Conservation (phyloP, 2,797 vertebrate species). For the Sebastes iracundus region DNA sequence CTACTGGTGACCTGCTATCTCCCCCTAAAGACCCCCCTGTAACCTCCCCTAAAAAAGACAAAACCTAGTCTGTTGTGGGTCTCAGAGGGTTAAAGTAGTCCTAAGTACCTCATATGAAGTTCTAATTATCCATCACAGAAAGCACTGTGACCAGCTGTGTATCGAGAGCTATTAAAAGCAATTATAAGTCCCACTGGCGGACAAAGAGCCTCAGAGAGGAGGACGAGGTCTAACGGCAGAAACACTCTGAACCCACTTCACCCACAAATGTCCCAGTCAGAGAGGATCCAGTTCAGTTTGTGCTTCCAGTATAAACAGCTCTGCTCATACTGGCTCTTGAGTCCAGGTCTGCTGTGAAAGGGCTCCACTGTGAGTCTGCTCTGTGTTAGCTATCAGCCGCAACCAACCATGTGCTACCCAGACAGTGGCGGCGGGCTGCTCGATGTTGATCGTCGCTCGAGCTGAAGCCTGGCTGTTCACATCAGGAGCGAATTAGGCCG, state of each 20-base stretch:
- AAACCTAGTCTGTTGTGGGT: too few species aligned
- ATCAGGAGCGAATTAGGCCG: too few species aligned
- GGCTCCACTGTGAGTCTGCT: conserved; percentile 5
- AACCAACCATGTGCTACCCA: neutral
- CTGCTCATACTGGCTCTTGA: neutral
- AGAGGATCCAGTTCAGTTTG: conserved; percentile 8
- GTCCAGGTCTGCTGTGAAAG: neutral
- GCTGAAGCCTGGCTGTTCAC: too few species aligned
- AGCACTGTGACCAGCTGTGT: neutral
- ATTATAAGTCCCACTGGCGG: neutral
- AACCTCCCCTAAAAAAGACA: too few species aligned
- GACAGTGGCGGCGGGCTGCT: too few species aligned
- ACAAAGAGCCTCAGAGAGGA: conserved; percentile 39
- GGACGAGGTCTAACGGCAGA: conserved; percentile 18
- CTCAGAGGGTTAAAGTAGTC: neutral
- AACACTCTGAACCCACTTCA: conserved; percentile 15
- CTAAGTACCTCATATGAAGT: neutral
- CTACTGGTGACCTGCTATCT: too few species aligned
- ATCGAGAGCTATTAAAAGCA: conserved; percentile 6
- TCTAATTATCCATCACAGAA: conserved; percentile 4
- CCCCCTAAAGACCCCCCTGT: too few species aligned
- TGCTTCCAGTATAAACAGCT: neutral
- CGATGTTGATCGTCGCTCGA: too few species aligned
- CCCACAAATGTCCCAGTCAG: neutral
- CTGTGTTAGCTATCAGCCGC: neutral